A percentile compares a stretch with the other conserved stretches of the same genome.
Evolutionary conservation across 2,797 vertebrate species (phyloP).

Genomic region (Poecilia picta): DNA sequence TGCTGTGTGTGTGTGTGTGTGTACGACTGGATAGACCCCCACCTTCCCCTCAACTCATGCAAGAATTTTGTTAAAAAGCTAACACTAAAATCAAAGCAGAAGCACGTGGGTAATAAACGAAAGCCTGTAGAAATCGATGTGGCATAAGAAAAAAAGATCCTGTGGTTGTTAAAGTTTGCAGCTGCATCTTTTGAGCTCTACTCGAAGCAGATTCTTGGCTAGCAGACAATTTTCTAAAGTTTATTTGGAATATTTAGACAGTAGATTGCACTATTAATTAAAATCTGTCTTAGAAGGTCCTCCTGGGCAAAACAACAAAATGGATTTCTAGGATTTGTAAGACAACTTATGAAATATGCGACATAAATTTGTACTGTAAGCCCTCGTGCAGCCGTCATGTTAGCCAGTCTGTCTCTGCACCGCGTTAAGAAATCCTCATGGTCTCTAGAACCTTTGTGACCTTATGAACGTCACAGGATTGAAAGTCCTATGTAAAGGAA

Average conservation of each 20-base stretch:
- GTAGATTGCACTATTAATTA: background rate
- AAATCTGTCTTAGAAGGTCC: background rate
- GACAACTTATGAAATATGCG: background rate
- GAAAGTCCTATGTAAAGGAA: background rate
- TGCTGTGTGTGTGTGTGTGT: background rate
- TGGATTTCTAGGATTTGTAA: background rate
- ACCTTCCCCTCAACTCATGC: background rate
- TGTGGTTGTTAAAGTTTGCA: background rate
- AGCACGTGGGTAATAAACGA: background rate
- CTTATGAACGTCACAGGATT: background rate
- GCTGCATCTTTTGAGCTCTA: background rate
- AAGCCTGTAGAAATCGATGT: background rate
- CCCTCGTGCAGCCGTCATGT: background rate
- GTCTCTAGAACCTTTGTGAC: background rate
- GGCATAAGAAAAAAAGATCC: background rate
- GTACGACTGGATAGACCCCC: background rate
- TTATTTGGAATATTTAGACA: background rate
- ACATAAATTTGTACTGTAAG: background rate
- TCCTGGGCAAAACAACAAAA: background rate
- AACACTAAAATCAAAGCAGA: background rate
- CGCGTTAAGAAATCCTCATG: background rate
- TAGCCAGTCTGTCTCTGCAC: background rate
- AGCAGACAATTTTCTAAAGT: background rate
- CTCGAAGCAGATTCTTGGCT: background rate
- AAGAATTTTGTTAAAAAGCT: background rate